These are phyloP conservation scores for Tetranychus cinnabarinus DNA, from an alignment of 1,140 invertebrate genomes.

Conservation along the genomic window DNA sequence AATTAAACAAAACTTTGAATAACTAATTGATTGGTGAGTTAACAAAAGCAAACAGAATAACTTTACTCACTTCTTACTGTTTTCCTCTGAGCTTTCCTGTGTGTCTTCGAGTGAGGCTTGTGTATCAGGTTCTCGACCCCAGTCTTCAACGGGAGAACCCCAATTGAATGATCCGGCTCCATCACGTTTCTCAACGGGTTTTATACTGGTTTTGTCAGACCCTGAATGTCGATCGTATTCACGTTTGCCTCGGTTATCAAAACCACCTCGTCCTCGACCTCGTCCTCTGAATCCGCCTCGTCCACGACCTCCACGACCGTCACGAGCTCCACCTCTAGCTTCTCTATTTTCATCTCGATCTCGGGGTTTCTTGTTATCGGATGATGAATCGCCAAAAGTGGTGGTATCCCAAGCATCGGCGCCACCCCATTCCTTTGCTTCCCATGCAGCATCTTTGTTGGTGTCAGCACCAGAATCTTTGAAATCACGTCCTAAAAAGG, in stretches of 20 bases:
- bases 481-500: neutral
- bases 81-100: slow-evolving; percentile 2
- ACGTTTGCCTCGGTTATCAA: slow-evolving; percentile 42
- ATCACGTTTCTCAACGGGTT: slow-evolving; percentile 75
- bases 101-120: slow-evolving; percentile 16
- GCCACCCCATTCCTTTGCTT: neutral
- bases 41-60: too few relatives aligned
- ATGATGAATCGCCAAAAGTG: neutral
- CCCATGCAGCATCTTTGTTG: neutral
- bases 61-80: slow-evolving; percentile 7
- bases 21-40: too few relatives aligned
- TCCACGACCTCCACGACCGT: slow-evolving; percentile 17
- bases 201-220: slow-evolving; percentile 77
- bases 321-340: neutral
- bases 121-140: neutral
- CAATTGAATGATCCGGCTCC: slow-evolving; percentile 82
- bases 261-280: slow-evolving; percentile 22
- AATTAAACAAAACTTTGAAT: too few relatives aligned
- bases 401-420: neutral
- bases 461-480: neutral
- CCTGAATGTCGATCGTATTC: slow-evolving; percentile 87
- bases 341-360: neutral
- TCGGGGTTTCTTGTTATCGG: neutral
- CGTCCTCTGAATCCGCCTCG: slow-evolving; percentile 17
- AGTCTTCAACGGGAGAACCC: slow-evolving; percentile 71